phyloP scores from a whole-genome alignment of 2,888 invertebrate genomes.

The Agrotis segetum region DNA sequence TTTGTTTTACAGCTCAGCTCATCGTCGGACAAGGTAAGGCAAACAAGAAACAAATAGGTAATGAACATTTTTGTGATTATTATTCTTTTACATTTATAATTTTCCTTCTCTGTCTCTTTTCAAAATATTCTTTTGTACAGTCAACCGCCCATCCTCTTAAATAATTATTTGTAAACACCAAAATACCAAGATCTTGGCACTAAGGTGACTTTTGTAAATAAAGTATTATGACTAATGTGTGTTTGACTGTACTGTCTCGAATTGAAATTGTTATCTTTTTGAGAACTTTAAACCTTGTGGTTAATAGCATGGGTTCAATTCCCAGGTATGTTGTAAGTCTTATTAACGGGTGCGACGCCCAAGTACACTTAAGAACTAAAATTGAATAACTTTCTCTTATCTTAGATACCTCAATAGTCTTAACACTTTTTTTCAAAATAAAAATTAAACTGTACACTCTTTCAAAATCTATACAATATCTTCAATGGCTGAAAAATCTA shows the following conservation, averaged over 20 bases:
- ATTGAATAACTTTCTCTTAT: background rate
- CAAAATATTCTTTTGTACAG: background rate
- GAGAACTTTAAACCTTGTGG: background rate
- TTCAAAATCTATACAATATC: slow-evolving; percentile 12
- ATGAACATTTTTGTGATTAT: slow-evolving; percentile 67
- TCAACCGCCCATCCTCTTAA: background rate
- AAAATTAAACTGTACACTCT: slow-evolving; percentile 3
- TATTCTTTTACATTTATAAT: slow-evolving; percentile 39
- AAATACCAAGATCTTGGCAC: too few species aligned
- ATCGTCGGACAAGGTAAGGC: slow-evolving; percentile 97
- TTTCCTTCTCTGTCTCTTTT: slow-evolving; percentile 28
- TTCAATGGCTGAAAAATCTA: slow-evolving; percentile 24
- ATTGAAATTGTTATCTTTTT: background rate
- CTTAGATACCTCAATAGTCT: too few species aligned
- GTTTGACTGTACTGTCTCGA: background rate
- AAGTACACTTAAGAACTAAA: background rate
- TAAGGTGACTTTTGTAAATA: background rate
- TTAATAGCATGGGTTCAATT: slow-evolving; percentile 13
- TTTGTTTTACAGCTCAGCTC: slow-evolving; percentile 93
- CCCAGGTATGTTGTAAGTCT: background rate
- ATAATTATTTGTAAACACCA: too few species aligned
- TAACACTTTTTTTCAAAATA: background rate
- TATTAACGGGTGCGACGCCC: background rate
- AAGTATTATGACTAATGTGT: background rate
- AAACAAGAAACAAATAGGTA: slow-evolving; percentile 72